Evolutionary conservation across 37 sponge, comb jelly and placozoan species (phyloP).

Genomic region (Geodia barretti): DNA sequence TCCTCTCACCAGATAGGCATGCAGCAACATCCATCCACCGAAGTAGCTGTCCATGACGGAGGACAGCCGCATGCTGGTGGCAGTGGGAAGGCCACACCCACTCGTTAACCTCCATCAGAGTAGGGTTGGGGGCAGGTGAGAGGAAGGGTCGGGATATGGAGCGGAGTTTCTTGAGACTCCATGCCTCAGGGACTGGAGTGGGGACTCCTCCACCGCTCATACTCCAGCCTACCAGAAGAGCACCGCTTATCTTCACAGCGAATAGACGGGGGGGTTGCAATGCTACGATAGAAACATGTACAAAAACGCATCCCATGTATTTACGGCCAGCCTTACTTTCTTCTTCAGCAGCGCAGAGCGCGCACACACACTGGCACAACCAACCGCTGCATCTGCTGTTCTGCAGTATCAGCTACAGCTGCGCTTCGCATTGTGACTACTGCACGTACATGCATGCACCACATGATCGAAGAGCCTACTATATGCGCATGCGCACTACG

Average conservation of each 20-base stretch:
- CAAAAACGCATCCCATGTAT: too few relatives aligned
- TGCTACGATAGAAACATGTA: too few relatives aligned
- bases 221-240: background rate
- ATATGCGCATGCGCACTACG: too few relatives aligned
- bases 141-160: background rate
- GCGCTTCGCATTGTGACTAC: too few relatives aligned
- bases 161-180: background rate
- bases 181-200: background rate
- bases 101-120: slow-evolving; percentile 23
- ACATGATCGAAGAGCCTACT: too few relatives aligned
- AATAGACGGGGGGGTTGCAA: too few relatives aligned
- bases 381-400: too few relatives aligned
- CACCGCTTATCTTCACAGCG: too few relatives aligned
- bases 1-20: slow-evolving; percentile 19
- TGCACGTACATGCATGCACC: too few relatives aligned
- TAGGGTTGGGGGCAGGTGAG: slow-evolving; percentile 14
- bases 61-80: slow-evolving; percentile 16
- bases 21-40: slow-evolving; percentile 47
- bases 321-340: background rate
- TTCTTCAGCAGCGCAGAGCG: background rate
- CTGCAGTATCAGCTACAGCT: too few relatives aligned
- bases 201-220: background rate
- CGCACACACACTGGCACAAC: too few relatives aligned
- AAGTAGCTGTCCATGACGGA: slow-evolving; percentile 41
- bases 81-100: slow-evolving; percentile 43